A percentile compares a stretch with the other conserved stretches of the same genome.
Conservation (phyloP, 2,888 invertebrate genomes). For the Orthosia cruda region DNA sequence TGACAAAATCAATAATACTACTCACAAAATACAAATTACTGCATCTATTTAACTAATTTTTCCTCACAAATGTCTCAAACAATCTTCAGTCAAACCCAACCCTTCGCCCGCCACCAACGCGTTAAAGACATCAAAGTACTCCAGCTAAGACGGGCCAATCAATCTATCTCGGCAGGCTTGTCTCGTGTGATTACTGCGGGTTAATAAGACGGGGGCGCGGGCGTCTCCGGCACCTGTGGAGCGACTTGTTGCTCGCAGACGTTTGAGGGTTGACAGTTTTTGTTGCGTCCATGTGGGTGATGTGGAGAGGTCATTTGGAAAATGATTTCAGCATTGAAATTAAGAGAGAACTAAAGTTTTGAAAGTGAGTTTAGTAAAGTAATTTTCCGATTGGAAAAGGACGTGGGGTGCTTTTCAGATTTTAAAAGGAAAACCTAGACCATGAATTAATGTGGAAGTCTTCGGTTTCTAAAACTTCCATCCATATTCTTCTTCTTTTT, state of each 20-base stretch:
- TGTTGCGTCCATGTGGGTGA: slow-evolving; percentile 13
- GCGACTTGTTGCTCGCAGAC: slow-evolving; percentile 70
- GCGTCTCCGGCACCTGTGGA: slow-evolving; percentile 77
- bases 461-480: no score
- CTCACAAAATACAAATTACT: no score
- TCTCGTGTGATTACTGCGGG: slow-evolving; percentile 82
- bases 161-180: slow-evolving; percentile 77
- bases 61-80: background rate
- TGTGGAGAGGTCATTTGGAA: background rate
- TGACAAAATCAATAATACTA: no score
- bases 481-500: no score
- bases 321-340: background rate
- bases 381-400: no score
- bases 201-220: slow-evolving; percentile 71
- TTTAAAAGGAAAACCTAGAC: no score
- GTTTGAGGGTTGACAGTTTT: slow-evolving; percentile 39
- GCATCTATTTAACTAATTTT: no score
- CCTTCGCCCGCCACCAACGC: slow-evolving; percentile 21
- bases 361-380: no score
- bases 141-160: slow-evolving; percentile 73
- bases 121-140: slow-evolving; percentile 39
- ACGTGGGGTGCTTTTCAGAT: no score
- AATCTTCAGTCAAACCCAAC: slow-evolving; percentile 32
- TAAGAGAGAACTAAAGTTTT: no score
- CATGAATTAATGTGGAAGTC: no score